phyloP scores from a whole-genome alignment of 2,888 invertebrate species.

The Bugula neritina region DNA sequence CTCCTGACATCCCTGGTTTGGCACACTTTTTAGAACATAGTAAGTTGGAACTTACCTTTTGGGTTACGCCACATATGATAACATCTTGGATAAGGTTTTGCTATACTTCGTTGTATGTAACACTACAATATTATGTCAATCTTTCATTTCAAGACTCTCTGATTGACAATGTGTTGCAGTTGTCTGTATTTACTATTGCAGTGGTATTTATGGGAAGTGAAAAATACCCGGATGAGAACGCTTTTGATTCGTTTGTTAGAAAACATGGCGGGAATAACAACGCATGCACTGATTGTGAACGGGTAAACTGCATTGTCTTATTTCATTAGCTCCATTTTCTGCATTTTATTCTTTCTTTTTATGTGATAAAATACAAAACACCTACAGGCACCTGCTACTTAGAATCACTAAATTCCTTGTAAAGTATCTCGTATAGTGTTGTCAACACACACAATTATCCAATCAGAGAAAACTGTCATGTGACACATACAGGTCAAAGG shows the following conservation, averaged over 20 bases:
- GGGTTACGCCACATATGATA: too few species aligned
- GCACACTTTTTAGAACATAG: conserved; percentile 53
- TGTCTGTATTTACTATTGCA: conserved; percentile 34
- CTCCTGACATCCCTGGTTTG: conserved; percentile 48
- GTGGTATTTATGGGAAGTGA: conserved; percentile 90
- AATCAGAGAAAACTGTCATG: too few species aligned
- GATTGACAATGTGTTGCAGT: not conserved
- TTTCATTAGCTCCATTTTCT: not conserved
- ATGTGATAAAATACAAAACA: too few species aligned
- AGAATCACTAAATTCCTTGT: too few species aligned
- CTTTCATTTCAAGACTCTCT: not conserved
- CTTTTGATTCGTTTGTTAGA: conserved; percentile 70
- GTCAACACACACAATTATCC: too few species aligned
- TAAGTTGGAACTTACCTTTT: conserved; percentile 35
- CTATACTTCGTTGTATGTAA: too few species aligned
- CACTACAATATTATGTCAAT: too few species aligned
- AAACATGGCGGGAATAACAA: conserved; percentile 75
- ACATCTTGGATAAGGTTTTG: too few species aligned
- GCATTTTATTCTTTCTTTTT: too few species aligned
- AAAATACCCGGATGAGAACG: conserved; percentile 79
- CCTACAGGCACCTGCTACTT: too few species aligned
- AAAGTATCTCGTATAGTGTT: too few species aligned
- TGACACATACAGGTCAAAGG: too few species aligned
- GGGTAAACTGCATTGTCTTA: conserved; percentile 35
- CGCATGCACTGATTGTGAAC: conserved; percentile 79